Base-by-base conservation (phyloP, 2,888 invertebrate species). In the Tuta absoluta region DNA sequence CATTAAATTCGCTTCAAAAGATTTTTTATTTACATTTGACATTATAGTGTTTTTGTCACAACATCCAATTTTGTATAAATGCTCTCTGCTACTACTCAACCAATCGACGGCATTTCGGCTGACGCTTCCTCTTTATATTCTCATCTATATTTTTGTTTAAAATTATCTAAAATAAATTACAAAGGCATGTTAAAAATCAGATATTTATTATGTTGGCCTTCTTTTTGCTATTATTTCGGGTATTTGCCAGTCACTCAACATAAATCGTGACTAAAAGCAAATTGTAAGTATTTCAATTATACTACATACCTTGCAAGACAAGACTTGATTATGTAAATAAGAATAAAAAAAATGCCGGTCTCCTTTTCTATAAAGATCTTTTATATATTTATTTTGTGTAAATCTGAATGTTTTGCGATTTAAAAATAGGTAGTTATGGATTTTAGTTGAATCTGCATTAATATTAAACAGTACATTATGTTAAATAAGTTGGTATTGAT, bases 391-490 rank as follows among this genome's bases (percentile, higher is more conserved):
- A 23, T 53, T 53, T 5, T 14, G 21, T 53, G 24, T 53, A 23
- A 14, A 53, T 23, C 23, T 53, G 51, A 14, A 53, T 53, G 24
- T 23, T n/a, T 12, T 51, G 24, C 14, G 14, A 53, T 53, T 14
- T 0, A 49, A 21, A 21, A 23, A 14, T 33, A 33, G 33, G 51
- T 53, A 23, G 23, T 1, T 11, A 23, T 53, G 11, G 48, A 53
- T 23, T 23, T 53, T 53, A 53, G 5, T 14, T 23, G 23, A 53
- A 23, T 53, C 51, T 45, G 45, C 45, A 45, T 45, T 45, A n/a
- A 45, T 45, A n/a, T 41, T 41, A 41, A 45, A 45, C 45, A 45
- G 23, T 53, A 53, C 51, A 53, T 53, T 49, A 19, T 49, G 10
- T 49, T 53, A 24, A 53, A 23, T 53, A 23, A 53, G 51, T 53